Evolutionary conservation across 2,113 vertebrate genomes (phyloP).

Genomic region (Pardalotus punctatus): DNA sequence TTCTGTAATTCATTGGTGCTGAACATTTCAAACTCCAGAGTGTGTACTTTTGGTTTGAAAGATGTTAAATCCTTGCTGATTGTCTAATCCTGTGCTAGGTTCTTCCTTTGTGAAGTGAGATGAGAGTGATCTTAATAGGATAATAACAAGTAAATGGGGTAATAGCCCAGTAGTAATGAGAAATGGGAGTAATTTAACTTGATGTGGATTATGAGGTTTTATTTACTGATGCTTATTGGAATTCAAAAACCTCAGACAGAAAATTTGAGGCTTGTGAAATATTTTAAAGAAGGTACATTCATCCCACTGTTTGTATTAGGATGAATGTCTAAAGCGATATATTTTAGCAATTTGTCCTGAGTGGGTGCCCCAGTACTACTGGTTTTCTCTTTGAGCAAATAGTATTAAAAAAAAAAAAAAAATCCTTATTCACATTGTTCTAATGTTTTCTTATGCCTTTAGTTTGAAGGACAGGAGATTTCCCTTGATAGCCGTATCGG

Average conservation of each 20-base stretch:
- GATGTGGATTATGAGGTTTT: background rate
- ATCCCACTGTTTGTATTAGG: background rate
- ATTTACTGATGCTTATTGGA: background rate
- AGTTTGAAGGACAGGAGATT: conserved; percentile 97
- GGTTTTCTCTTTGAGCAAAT: background rate
- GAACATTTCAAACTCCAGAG: background rate
- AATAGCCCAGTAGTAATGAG: background rate
- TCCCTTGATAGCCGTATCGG: conserved; percentile 86
- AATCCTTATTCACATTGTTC: background rate
- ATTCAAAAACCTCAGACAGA: background rate
- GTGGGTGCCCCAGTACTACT: background rate
- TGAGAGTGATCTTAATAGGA: background rate
- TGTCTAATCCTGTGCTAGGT: background rate
- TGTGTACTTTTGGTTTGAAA: background rate
- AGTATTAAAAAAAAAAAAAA: too few species aligned
- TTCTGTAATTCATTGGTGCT: background rate
- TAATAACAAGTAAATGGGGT: background rate
- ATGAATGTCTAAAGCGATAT: background rate
- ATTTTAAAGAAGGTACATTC: background rate
- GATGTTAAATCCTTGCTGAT: background rate
- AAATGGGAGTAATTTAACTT: background rate
- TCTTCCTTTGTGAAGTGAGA: background rate
- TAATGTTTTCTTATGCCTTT: background rate
- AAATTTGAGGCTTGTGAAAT: background rate
- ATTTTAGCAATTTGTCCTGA: background rate